Conservation (phyloP, 2,888 invertebrate genomes). For the Trichopria drosophilae region DNA sequence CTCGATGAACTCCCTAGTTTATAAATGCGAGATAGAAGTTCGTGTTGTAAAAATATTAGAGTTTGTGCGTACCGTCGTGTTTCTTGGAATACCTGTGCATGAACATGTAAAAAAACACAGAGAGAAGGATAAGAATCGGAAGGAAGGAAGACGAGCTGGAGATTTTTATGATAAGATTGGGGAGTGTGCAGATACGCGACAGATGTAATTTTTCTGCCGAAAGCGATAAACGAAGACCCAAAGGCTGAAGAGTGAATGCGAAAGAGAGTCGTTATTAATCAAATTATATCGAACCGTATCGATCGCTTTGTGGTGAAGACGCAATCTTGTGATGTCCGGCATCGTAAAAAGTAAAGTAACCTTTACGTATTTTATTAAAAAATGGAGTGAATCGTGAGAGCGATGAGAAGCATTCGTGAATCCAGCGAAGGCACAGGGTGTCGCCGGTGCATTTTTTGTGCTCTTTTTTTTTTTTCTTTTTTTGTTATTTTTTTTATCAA, state of each 20-base stretch:
- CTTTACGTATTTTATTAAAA: constrained; percentile 27
- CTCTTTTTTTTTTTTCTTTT: too few relatives aligned
- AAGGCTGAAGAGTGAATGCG: constrained; percentile 18
- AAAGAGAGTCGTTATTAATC: constrained; percentile 12
- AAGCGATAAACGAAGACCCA: constrained; percentile 8
- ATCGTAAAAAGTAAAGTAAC: constrained; percentile 8
- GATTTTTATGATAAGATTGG: constrained; percentile 6
- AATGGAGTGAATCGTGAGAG: too few relatives aligned
- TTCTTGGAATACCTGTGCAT: constrained; percentile 14
- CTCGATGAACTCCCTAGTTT: too few relatives aligned
- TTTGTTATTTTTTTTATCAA: too few relatives aligned
- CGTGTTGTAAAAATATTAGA: constrained; percentile 9
- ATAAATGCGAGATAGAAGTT: too few relatives aligned
- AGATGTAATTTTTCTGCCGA: constrained; percentile 4
- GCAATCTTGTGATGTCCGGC: constrained; percentile 13
- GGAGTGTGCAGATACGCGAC: constrained; percentile 7
- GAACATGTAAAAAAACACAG: constrained; percentile 19
- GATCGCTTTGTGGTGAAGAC: constrained; percentile 9
- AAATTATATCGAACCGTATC: constrained; percentile 23
- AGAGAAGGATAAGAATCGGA: constrained; percentile 4
- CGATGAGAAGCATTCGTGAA: too few relatives aligned
- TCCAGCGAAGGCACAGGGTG: too few relatives aligned
- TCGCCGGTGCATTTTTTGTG: too few relatives aligned
- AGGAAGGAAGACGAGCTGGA: constrained; percentile 5
- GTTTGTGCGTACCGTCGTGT: constrained; percentile 4